Percentiles rank a stretch among this genome's conserved stretches.
Evolutionary conservation across 2,797 vertebrate genomes (phyloP).

Genomic region (Tokudaia muenninki): DNA sequence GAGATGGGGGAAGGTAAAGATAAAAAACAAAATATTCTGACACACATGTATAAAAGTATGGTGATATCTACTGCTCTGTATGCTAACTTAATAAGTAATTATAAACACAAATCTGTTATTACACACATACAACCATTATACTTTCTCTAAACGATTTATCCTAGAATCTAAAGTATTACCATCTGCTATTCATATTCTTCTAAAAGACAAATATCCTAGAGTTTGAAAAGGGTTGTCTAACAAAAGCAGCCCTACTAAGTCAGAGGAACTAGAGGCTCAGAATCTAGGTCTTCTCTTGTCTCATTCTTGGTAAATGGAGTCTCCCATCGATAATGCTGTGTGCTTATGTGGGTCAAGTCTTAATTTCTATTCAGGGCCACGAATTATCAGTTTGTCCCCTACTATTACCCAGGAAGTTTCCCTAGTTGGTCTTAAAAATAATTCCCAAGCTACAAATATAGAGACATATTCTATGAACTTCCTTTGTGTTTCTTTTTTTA

Average conservation of each 20-base stretch:
- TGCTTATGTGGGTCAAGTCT: slow-evolving; percentile 75
- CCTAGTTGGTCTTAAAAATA: slow-evolving; percentile 68
- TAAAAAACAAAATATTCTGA: background rate
- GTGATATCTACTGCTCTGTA: background rate
- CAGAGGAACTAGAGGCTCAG: background rate
- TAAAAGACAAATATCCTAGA: background rate
- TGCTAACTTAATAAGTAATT: background rate
- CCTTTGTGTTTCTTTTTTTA: slow-evolving; percentile 60
- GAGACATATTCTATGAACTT: slow-evolving; percentile 66
- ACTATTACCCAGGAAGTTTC: slow-evolving; percentile 65
- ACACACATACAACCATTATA: background rate
- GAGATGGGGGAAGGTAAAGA: background rate
- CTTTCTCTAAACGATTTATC: slow-evolving; percentile 23
- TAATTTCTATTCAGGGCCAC: slow-evolving; percentile 66
- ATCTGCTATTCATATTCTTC: slow-evolving; percentile 43
- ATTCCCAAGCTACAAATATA: slow-evolving; percentile 66
- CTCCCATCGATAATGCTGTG: slow-evolving; percentile 62
- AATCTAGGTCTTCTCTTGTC: slow-evolving; percentile 66
- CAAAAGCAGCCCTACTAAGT: slow-evolving; percentile 38
- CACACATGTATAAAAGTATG: background rate
- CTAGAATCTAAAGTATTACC: slow-evolving; percentile 45
- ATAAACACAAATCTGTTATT: background rate
- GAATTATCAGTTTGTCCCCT: slow-evolving; percentile 43
- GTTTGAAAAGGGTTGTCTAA: slow-evolving; percentile 15
- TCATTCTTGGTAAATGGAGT: slow-evolving; percentile 49